These are phyloP conservation scores for Minunthozetes semirufus DNA, from an alignment of 2,888 invertebrate genomes.

Conservation along the genomic window DNA sequence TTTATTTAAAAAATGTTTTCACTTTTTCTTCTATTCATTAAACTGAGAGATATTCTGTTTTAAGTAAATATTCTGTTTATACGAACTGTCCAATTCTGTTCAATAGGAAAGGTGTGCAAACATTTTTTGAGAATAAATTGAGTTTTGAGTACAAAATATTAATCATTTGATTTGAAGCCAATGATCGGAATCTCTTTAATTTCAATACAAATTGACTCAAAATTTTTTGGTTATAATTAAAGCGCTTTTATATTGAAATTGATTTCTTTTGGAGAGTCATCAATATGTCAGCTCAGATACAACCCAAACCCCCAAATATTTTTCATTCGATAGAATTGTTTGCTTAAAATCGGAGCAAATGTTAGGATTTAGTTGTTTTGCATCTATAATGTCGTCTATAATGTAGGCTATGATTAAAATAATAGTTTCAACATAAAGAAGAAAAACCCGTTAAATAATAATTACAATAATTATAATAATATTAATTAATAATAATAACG, in stretches of 20 bases:
- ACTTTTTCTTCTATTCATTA: too few species aligned
- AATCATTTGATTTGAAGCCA: conserved; percentile 11
- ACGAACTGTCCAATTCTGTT: not conserved
- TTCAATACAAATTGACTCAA: conserved; percentile 10
- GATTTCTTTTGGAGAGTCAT: not conserved
- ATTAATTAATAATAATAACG: conserved; percentile 18
- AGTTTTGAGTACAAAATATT: not conserved
- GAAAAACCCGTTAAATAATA: conserved; percentile 11
- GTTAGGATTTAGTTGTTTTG: conserved; percentile 10
- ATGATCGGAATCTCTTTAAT: not conserved
- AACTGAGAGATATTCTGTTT: not conserved
- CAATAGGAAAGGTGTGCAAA: conserved; percentile 2
- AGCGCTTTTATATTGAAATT: not conserved
- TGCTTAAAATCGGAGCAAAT: not conserved
- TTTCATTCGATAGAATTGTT: not conserved
- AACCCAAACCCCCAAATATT: conserved; percentile 16
- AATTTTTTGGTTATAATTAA: conserved; percentile 14
- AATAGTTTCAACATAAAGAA: not conserved
- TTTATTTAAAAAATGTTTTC: too few species aligned
- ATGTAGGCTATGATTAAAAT: conserved; percentile 10
- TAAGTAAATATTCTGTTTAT: not conserved
- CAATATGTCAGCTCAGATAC: conserved; percentile 6
- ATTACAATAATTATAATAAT: not conserved
- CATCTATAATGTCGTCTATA: too few species aligned
- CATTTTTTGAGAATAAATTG: not conserved